Base-by-base conservation (phyloP, 1,140 invertebrate genomes). In the Cheumatopsyche charites region DNA sequence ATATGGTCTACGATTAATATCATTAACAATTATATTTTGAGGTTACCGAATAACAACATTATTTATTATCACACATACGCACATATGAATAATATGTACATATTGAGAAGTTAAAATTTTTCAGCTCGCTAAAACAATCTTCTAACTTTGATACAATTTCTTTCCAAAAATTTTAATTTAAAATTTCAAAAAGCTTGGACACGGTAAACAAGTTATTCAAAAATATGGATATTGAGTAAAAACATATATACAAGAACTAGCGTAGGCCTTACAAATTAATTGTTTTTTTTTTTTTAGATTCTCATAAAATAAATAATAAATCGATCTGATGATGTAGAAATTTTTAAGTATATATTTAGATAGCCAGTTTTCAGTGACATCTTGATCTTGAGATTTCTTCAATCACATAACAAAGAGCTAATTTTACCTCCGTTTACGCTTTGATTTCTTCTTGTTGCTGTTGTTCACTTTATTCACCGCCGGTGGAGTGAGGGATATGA, bases 351-450 rank as follows among this genome's bases (percentile, higher is more conserved):
- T 36, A 36, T 9, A 36, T 36, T 36, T 36, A 36, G 9, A 36
- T 36, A 52, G 47, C 47, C 19, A 52, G 13, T 9, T 52, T 52
- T 52, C 15, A 17, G 45, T 4, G 13, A 47, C 2, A 36, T 52
- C 7, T 52, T 52, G 1, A 17, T 9, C 19, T 52, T 52, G 19
- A 52, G 13, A 52, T 17, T 52, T 52, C 15, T 7, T 17, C 47
- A 52, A 52, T 17, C 6, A 52, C 47, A 19, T 17, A n/a, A 47
- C 9, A 15, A 52, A 52, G 47, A 52, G 19, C 26, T 42, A 65
- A 58, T 67, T 73, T 69, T 75, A 75, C 55, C 75, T 73, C 42
- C 75, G 67, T 62, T 76, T 76, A 55, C 75, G 67, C 55, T 77
- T 77, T 47, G 68, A 71, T 55, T 77, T 77, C 21, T 71, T 61